Conservation (phyloP, 2,113 vertebrate species). For the Scopus umbretta region DNA sequence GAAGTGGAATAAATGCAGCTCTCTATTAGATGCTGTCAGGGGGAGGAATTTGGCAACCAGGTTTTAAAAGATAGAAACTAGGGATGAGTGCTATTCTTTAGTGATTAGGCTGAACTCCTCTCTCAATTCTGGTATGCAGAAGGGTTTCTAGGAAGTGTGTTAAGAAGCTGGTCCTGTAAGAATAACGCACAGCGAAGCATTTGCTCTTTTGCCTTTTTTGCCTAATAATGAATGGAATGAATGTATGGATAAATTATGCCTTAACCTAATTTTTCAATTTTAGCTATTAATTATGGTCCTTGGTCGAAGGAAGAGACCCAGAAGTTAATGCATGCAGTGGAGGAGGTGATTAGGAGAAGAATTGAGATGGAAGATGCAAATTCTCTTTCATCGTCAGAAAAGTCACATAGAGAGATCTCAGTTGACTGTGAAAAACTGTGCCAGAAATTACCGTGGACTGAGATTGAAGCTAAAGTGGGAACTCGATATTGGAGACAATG, state of each 20-base stretch:
- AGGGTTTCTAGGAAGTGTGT: not conserved
- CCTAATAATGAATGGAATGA: too few species aligned
- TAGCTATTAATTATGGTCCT: slow-evolving; percentile 58
- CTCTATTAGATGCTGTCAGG: not conserved
- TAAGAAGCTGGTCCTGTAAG: not conserved
- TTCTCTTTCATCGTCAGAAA: not conserved
- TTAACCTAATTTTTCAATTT: not conserved
- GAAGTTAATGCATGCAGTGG: slow-evolving; percentile 60
- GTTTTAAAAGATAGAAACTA: not conserved
- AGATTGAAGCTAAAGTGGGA: slow-evolving; percentile 68
- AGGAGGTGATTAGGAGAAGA: slow-evolving; percentile 59
- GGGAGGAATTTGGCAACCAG: not conserved
- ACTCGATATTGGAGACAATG: slow-evolving; percentile 76
- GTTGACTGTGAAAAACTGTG: slow-evolving; percentile 51
- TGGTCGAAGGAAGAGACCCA: slow-evolving; percentile 68
- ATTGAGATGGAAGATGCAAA: not conserved
- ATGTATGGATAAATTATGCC: not conserved
- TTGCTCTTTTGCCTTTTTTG: not conserved
- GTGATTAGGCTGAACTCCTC: not conserved
- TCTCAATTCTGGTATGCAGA: not conserved
- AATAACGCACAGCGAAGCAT: not conserved
- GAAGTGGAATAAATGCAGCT: not conserved
- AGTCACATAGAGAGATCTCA: not conserved
- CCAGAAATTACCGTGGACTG: slow-evolving; percentile 67
- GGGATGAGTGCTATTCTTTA: not conserved